Base-by-base conservation (phyloP, 2,797 vertebrate species). In the Paedocypris micromegethes region DNA sequence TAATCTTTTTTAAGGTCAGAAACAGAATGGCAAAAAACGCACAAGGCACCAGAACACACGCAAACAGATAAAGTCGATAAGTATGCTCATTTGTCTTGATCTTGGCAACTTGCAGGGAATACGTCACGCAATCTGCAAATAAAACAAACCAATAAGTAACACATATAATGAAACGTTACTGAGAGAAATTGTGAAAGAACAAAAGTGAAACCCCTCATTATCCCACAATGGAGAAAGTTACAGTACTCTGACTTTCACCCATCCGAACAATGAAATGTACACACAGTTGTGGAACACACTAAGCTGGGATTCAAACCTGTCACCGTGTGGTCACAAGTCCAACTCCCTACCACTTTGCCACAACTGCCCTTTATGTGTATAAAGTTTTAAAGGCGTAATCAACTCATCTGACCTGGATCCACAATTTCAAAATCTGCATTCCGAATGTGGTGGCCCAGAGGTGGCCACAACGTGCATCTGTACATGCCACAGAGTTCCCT, bases 401-500 rank as follows among this genome's bases (percentile, higher is more conserved):
- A 45, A 39, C 57, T 75, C 60, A 81, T 76, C 75, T 72, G 50
- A 23, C 23, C 9, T 6, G 53, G 50, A 66, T 75, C 23, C 23
- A 23, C 23, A 54, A 55, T 62, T 7, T 56, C 52, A 42, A 37
- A 74, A 37, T 78, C 69, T 51, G 47, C 77, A 40, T 81, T 71
- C 60, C 68, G 71, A 45, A 81, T 76, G 41, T 77, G 70, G 59
- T 80, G 78, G 2, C 80, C 80, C 4, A 81, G 3, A 0, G 76
- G 80, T 43, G 80, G 76, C 80, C 78, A 81, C 3, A 81, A 64
- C 0, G 71, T 80, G 55, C 80, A 81, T 43, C 50, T 77, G 45
- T 78, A 81, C 42, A 40, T 58, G 1, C 75, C 77, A 48, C 77
- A 81, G 53, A 72, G 73, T 4, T 8, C 55, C 43, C 65, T 2